Evolutionary conservation across 2,888 invertebrate species (phyloP), one percentile per base, ranked within the genome.

Genomic region (Dorcus parallelipipedus): DNA sequence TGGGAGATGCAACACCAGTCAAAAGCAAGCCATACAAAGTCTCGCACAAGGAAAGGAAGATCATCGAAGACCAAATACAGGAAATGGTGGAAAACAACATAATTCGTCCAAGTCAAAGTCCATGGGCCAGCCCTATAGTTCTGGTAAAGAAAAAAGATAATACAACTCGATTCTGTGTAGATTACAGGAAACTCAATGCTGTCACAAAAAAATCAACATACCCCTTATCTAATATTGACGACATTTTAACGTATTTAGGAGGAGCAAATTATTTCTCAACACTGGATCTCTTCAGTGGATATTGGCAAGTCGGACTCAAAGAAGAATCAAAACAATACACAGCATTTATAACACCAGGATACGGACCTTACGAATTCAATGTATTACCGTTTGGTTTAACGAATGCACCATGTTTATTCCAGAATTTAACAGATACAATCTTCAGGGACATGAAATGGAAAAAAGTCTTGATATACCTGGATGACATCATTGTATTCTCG

Each of bases 371-470:
- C 39, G 50, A 63, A 39, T 64, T 64, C 50, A 61, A 20, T 8
- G 61, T 61, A 2, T 62, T 67, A 64, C 62, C 62, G 2, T 68
- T 69, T 43, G 65, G 66, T 0, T 52, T 68, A 1, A 65, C 63
- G 33, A 66, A 67, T 55, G 63, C 66, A 1, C 64, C 64, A 1
- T 64, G 64, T 0, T 67, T 65, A 6, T 64, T 68, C 50, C 60
- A 67, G 20, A 33, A 61, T 38, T 40, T 65, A 45, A 59, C 69
- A 65, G 64, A 69, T 42, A 17, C 10, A 3, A 56, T 65, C 33
- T 50, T 67, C 1, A 8, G 43, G 20, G 64, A 59, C 3, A 20
- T 2, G 20, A 20, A 20, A 20, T 20, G 20, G 20, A 20, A 20
- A 20, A 20, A 20, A 20, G 20, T 20, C 2, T 3, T 20, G 3